Conservation (phyloP, 2,888 invertebrate genomes). For the Chalcis sispes region DNA sequence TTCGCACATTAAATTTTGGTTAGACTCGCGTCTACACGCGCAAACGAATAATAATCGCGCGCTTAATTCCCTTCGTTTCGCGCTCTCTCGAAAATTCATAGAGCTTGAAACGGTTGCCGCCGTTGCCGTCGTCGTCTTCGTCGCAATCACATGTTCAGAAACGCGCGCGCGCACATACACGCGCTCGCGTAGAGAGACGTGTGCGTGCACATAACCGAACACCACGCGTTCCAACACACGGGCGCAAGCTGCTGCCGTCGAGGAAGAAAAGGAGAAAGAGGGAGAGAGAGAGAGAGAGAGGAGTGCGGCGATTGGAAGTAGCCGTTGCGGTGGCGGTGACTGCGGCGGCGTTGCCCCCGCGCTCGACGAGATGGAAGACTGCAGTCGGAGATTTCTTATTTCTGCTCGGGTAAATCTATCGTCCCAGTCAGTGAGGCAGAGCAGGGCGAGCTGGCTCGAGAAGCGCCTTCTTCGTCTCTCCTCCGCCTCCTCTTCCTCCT, state of each 20-base stretch:
- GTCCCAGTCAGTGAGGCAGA: slow-evolving; percentile 74
- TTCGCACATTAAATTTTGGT: too few relatives aligned
- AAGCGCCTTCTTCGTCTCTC: slow-evolving; percentile 36
- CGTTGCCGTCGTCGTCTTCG: background rate
- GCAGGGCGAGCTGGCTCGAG: slow-evolving; percentile 67
- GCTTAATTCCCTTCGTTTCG: slow-evolving; percentile 35
- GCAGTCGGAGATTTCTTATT: slow-evolving; percentile 72
- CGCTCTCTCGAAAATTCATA: slow-evolving; percentile 51
- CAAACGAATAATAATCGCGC: slow-evolving; percentile 35
- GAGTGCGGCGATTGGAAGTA: slow-evolving; percentile 28
- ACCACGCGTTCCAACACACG: background rate
- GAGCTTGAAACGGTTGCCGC: slow-evolving; percentile 46
- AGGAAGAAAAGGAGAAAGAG: background rate
- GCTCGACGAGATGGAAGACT: background rate
- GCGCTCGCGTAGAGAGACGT: background rate
- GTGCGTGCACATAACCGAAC: slow-evolving; percentile 5
- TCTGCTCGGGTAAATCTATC: slow-evolving; percentile 76
- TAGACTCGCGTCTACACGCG: slow-evolving; percentile 40
- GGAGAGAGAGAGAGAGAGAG: background rate
- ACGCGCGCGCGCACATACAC: background rate
- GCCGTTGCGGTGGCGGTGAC: slow-evolving; percentile 20
- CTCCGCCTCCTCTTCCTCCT: slow-evolving; percentile 4
- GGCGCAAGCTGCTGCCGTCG: too few relatives aligned
- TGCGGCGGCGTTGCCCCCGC: background rate
- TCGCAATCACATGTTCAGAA: slow-evolving; percentile 38